Base-by-base conservation (phyloP, 2,888 invertebrate species). In the Tryphoninae sp. region DNA sequence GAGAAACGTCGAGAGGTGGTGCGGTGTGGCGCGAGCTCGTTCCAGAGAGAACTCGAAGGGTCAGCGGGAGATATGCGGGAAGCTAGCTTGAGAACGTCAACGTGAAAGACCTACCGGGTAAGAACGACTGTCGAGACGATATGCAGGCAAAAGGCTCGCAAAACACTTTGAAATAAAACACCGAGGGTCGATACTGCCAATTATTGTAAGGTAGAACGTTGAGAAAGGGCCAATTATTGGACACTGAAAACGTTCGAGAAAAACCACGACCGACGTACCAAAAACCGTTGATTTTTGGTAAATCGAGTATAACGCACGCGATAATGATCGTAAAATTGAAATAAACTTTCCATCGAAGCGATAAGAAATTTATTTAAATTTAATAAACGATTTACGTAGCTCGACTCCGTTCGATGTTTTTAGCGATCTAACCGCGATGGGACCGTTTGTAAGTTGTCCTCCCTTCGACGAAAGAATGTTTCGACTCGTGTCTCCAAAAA, bases 401-500 rank as follows among this genome's bases (percentile, higher is more conserved):
- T 6, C 33, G 33, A 33, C 33, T 33, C 6, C 33, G 6, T 6
- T 4, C 4, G 33, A 33, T 33, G 11, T 23, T 42, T 6, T 42
- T 64, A 7, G 16, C 33, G 13, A 33, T 1, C 40, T 42, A 8
- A 1, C 26, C 40, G 33, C 16, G 16, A 7, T 11, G 7, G 22
- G 49, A 23, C 45, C 45, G 45, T 23, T 19, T 33, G 51, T 33
- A 6, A 0, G 33, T 33, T 33, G 26, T 26, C 33, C 7, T 6
- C 6, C 33, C 7, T 1, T 6, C 33, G 33, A 33, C 33, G 6
- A 7, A 33, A n/a, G 23, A 58, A 64, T 74, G 68, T 74, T 69
- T 55, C 40, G 68, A 74, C 74, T 55, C 68, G 74, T 74, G 74
- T 74, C 55, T 62, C 79, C 55, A 49, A 16, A 80, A 80, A 75